A percentile compares a stretch with the other conserved stretches of the same genome.
Conservation (phyloP, 2,797 vertebrate genomes). For the Hypotaenidia philippensis region DNA sequence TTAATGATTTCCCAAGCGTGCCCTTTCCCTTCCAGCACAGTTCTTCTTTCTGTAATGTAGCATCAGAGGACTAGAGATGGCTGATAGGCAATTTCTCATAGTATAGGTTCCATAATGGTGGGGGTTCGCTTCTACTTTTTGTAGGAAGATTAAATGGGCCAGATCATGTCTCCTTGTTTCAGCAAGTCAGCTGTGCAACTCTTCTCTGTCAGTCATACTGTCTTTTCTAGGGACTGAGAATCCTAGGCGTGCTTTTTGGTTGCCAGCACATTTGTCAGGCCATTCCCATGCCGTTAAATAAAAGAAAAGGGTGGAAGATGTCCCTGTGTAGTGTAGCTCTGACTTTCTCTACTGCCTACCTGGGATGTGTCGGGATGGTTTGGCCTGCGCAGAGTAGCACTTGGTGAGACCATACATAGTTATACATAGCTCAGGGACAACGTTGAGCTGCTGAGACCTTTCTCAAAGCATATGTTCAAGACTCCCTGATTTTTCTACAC, state of each 20-base stretch:
- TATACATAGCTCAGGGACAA: background rate
- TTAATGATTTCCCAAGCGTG: background rate
- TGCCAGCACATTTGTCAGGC: background rate
- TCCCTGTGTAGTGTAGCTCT: background rate
- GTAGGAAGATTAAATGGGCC: background rate
- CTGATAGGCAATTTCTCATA: background rate
- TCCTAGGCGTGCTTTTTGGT: background rate
- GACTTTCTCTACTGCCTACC: background rate
- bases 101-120: background rate
- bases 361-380: background rate
- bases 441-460: background rate
- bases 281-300: background rate
- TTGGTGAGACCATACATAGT: background rate
- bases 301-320: background rate
- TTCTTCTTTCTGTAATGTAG: background rate
- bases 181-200: background rate
- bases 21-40: background rate
- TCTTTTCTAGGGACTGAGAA: background rate
- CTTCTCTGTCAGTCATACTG: background rate
- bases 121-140: background rate
- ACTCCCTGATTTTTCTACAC: background rate
- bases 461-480: background rate
- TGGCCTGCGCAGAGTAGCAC: background rate
- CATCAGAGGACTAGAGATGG: background rate
- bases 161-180: background rate